Evolutionary conservation across 2,888 invertebrate species (phyloP), one percentile per base, ranked within the genome.

Genomic region (Petrophora chlorosata): DNA sequence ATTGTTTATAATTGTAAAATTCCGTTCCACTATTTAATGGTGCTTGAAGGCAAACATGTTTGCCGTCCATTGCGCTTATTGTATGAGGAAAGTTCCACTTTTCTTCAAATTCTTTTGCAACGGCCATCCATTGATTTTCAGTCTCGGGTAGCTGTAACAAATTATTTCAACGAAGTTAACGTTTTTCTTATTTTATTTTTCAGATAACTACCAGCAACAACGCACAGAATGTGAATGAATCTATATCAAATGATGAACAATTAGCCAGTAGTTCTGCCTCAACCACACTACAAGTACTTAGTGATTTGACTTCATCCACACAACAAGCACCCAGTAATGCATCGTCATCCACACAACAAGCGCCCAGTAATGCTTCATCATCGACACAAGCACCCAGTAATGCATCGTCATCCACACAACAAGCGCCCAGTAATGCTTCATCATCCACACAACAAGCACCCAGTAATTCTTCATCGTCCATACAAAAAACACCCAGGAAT

Each of bases 271-370:
- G 23, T 35, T 32, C 42, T 42, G 41, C 38, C 36, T 50, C 50
- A 42, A 30, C 42, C 53, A 53, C 41, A 29, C 53, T 44, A 48
- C 43, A 53, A 48, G 48, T 33, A 36, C 53, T 40, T 16, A 49
- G 53, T 48, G 32, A 53, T 53, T 29, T 35, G 19, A 30, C 41
- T 26, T 48, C 48, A 46, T 54, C 43, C 50, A 54, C 50, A 50
- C 47, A 54, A 54, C 46, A 54, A 54, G 43, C 50, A 26, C 50
- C 51, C 12, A 50, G 54, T 43, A 43, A 54, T 48, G 35, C 50
- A 38, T 38, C 44, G 23, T 52, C 48, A 25, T 48, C 51, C 38
- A 53, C 29, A 43, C 50, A 50, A 54, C 30, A 47, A 48, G 25
- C 49, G 33, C 49, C 34, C 42, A 49, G 49, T 8, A 48, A 48